These are phyloP conservation scores for Rhodinocichla rosea DNA, from an alignment of 2,113 vertebrate genomes.

Conservation along the genomic window DNA sequence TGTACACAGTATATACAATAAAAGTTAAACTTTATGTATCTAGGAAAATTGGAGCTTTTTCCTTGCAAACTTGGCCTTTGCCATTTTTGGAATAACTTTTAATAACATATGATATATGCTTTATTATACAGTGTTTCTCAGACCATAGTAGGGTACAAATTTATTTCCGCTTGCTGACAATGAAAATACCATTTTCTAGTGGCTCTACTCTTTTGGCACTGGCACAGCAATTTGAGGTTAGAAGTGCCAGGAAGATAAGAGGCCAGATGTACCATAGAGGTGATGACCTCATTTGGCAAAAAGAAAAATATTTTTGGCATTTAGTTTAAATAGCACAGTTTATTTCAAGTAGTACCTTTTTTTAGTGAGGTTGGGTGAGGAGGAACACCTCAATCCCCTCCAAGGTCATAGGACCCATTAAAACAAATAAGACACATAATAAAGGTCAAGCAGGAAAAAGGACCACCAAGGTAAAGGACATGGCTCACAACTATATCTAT, in stretches of 20 bases:
- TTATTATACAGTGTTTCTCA: neutral
- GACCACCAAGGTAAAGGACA: neutral
- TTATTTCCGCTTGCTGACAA: neutral
- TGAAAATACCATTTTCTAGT: constrained; percentile 14
- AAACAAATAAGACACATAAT: neutral
- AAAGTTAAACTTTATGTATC: neutral
- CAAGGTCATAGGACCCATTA: neutral
- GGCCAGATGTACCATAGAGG: constrained; percentile 26
- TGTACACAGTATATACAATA: neutral
- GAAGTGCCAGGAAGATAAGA: constrained; percentile 40
- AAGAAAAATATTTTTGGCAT: neutral
- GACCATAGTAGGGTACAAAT: neutral
- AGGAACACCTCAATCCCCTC: neutral
- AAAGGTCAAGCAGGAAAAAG: neutral
- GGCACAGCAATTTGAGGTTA: constrained; percentile 7
- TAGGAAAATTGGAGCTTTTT: neutral
- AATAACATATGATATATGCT: neutral
- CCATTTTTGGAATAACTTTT: neutral
- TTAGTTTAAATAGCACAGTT: neutral
- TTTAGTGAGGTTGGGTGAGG: neutral
- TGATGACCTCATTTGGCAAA: constrained; percentile 19
- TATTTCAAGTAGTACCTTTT: neutral
- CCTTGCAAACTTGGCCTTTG: neutral
- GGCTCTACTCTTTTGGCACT: neutral
- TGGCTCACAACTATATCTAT: neutral